Base-by-base conservation (phyloP, 2,888 invertebrate species). In the Dusona sp. region DNA sequence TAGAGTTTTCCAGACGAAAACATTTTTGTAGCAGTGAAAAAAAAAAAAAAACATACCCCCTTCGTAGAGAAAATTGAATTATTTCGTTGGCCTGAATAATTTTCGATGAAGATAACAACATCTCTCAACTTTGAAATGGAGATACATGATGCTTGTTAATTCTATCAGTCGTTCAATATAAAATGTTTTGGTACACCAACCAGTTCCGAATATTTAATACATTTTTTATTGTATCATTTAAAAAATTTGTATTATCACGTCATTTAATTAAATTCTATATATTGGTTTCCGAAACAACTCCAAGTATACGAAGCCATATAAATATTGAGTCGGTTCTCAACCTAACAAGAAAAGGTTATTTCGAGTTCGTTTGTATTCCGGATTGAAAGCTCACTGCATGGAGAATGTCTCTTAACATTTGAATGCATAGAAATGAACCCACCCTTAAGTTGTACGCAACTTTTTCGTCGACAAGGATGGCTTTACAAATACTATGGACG, bases 401-500 rank as follows among this genome's bases (percentile, higher is more conserved):
- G 42, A 42, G 42, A 9, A 45, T 45, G 1, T 45, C 16, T 45
- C 13, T 4, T 45, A 13, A 45, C 45, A 45, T 48, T 6, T 16
- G 48, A 48, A 48, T 19, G 48, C 19, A 48, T 48, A 48, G 19
- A 48, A 16, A 19, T 48, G 48, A 48, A 48, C 16, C 2, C 3
- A 16, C 16, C 48, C 48, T 48, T 19, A 16, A 19, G 19, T n/a
- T n/a, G 4, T 9, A 3, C 36, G 8, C n/a, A 75, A 51, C 64
- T 54, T 38, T 57, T 22, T 42, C 79, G 70, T 48, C 61, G 70
- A 64, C 33, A 65, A 84, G 75, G 87, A 87, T 82, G 83, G 88
- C 79, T 83, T 72, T 83, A 85, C 54, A 79, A 77, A 88, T 75
- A 73, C 9, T 25, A 84, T 85, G 74, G 81, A 79, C 72, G 72